Percentiles rank a stretch among this genome's conserved stretches.
These are phyloP conservation scores for Otus scops DNA, from an alignment of 2,797 vertebrate species.

Conservation along the genomic window DNA sequence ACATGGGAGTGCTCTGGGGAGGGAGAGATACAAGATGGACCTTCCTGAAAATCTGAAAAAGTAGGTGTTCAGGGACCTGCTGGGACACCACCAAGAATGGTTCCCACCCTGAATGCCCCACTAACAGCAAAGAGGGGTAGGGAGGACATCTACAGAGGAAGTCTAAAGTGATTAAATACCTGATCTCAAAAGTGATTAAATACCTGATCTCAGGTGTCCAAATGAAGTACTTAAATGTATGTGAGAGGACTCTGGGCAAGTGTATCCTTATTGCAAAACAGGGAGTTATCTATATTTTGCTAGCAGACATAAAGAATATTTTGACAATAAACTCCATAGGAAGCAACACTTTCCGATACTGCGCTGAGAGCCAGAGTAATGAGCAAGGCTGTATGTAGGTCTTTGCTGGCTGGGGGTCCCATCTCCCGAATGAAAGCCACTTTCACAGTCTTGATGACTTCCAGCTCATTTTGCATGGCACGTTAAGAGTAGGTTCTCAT, in stretches of 20 bases:
- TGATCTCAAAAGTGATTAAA: neutral
- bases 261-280: neutral
- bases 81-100: neutral
- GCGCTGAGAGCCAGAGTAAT: neutral
- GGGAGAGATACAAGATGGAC: neutral
- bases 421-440: neutral
- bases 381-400: neutral
- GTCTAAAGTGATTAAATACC: neutral
- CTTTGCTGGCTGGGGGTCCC: neutral
- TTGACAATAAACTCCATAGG: neutral
- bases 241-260: neutral
- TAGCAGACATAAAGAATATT: neutral
- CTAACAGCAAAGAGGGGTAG: neutral
- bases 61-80: neutral
- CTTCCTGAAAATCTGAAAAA: neutral
- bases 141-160: neutral
- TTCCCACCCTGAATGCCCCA: neutral
- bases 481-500: neutral
- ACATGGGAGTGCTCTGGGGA: neutral
- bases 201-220: neutral
- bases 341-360: neutral
- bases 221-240: neutral
- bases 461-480: neutral
- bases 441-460: neutral
- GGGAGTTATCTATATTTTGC: neutral